These are phyloP conservation scores for Papilio polyxenes DNA, from an alignment of 1,140 invertebrate species.

Conservation along the genomic window DNA sequence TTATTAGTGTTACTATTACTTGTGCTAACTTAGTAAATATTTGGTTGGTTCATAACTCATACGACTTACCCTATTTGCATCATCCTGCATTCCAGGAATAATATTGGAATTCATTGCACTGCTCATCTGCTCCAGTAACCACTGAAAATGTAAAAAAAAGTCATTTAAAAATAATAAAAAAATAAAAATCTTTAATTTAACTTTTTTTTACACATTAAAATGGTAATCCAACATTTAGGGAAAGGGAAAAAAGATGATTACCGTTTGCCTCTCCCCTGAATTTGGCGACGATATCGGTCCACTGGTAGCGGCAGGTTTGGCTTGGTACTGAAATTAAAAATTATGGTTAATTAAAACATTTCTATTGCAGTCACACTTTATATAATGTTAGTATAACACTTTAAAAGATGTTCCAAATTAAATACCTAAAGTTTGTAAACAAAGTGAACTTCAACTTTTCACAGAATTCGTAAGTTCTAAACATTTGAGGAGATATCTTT, in stretches of 20 bases:
- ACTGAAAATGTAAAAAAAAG: not conserved
- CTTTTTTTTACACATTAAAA: not conserved
- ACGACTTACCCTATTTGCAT: not conserved
- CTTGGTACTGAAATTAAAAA: not conserved
- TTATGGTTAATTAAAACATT: not conserved
- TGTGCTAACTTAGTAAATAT: too few species aligned
- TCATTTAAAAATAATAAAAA: too few species aligned
- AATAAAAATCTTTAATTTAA: too few species aligned
- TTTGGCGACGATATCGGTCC: not conserved
- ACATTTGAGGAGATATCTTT: not conserved
- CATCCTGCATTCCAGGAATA: not conserved
- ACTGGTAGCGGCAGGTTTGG: not conserved
- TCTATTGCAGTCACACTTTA: not conserved
- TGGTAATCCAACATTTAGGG: not conserved
- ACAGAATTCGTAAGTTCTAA: not conserved
- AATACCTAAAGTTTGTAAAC: not conserved
- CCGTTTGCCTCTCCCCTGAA: conserved; percentile 1
- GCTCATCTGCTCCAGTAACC: not conserved
- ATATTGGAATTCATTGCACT: not conserved
- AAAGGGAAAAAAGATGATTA: not conserved
- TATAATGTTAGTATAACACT: not conserved
- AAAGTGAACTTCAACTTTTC: not conserved
- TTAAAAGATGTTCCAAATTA: not conserved
- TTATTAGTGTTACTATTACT: too few species aligned
- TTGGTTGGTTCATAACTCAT: not conserved